Conservation (phyloP, 2,888 invertebrate genomes). For the Ypsolopha scabrella region DNA sequence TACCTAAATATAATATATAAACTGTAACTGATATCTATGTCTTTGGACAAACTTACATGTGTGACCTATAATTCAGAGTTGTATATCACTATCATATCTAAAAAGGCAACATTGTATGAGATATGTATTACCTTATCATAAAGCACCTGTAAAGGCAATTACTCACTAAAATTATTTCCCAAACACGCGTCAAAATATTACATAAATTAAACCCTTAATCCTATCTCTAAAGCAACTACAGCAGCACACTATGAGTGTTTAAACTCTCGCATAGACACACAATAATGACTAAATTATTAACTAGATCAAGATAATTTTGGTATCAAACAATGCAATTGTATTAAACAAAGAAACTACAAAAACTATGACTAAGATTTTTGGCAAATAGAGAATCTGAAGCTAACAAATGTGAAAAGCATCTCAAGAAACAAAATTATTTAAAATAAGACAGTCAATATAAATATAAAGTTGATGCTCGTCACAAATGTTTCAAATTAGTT, state of each 20-base stretch:
- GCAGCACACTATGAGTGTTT: slow-evolving; percentile 53
- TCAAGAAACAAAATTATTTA: slow-evolving; percentile 6
- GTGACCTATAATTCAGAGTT: slow-evolving; percentile 46
- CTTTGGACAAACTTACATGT: slow-evolving; percentile 27
- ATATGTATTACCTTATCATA: slow-evolving; percentile 61
- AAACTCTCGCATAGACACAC: slow-evolving; percentile 58
- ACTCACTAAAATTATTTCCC: slow-evolving; percentile 35
- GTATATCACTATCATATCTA: slow-evolving; percentile 62
- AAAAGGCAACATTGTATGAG: slow-evolving; percentile 67
- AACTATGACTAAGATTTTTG: slow-evolving; percentile 61
- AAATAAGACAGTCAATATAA: neutral
- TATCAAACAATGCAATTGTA: slow-evolving; percentile 43
- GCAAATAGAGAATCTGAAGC: slow-evolving; percentile 65
- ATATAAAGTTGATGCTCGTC: slow-evolving; percentile 9
- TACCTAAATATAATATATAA: neutral
- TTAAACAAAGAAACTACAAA: slow-evolving; percentile 29
- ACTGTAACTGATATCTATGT: neutral
- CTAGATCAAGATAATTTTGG: slow-evolving; percentile 61
- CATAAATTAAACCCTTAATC: slow-evolving; percentile 45
- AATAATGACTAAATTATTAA: slow-evolving; percentile 63
- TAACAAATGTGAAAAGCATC: slow-evolving; percentile 36
- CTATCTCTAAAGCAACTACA: slow-evolving; percentile 52
- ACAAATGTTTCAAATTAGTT: slow-evolving; percentile 4
- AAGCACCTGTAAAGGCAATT: slow-evolving; percentile 62
- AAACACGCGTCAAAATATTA: slow-evolving; percentile 50